Evolutionary conservation across 2,113 vertebrate species (phyloP).

Genomic region (Dinomys branickii): DNA sequence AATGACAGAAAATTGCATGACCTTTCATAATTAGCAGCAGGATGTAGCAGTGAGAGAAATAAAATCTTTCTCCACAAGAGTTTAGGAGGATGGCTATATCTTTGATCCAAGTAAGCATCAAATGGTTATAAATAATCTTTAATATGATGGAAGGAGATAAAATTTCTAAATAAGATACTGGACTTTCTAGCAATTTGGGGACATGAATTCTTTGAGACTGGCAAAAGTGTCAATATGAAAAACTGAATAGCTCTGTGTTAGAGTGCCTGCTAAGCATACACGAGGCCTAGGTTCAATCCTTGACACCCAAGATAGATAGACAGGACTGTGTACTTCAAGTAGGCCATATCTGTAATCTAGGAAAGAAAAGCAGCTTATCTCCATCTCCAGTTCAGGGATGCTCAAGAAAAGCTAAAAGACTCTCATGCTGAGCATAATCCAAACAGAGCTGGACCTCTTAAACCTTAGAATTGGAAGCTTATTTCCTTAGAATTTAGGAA

Average conservation of each 20-base stretch:
- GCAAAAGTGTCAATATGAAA: conserved; percentile 4
- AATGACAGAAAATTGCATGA: background rate
- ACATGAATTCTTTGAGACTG: background rate
- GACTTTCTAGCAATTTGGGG: background rate
- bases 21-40: background rate
- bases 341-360: background rate
- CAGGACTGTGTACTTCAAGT: background rate
- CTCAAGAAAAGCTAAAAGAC: background rate
- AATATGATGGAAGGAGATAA: background rate
- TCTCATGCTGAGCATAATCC: background rate
- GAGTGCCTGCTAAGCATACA: background rate
- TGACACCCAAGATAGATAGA: background rate
- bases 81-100: background rate
- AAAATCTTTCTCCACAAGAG: background rate
- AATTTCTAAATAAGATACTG: background rate
- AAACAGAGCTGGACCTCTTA: background rate
- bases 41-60: background rate
- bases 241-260: background rate
- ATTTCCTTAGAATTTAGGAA: background rate
- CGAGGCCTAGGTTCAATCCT: background rate
- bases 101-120: background rate
- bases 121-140: background rate
- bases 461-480: background rate
- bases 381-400: background rate
- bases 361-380: background rate